Percentiles rank a stretch among this genome's conserved stretches.
These are phyloP conservation scores for Pyralis farinalis DNA, from an alignment of 2,888 invertebrate species.

Conservation along the genomic window DNA sequence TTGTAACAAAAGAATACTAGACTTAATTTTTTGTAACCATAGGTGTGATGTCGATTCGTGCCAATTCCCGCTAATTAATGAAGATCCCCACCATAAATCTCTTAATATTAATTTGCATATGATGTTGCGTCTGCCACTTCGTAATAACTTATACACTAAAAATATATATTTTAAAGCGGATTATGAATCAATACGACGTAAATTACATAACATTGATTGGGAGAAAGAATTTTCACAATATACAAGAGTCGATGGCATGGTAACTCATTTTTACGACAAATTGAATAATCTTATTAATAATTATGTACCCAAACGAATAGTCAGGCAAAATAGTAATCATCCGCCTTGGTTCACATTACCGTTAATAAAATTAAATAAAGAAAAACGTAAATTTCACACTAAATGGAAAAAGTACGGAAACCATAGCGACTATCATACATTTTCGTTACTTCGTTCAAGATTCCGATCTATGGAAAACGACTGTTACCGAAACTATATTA, in stretches of 20 bases:
- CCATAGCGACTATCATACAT: conserved; percentile 6
- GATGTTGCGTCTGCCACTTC: not conserved
- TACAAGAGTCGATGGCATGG: not conserved
- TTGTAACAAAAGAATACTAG: conserved; percentile 5
- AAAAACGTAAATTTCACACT: conserved; percentile 11
- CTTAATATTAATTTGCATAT: not conserved
- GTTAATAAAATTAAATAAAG: conserved; percentile 8
- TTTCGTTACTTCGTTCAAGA: too few species aligned
- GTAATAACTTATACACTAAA: not conserved
- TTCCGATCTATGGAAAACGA: too few species aligned
- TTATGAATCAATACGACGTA: not conserved
- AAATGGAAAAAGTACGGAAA: conserved; percentile 10
- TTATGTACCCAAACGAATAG: conserved; percentile 6
- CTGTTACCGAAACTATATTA: too few species aligned
- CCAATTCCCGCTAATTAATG: not conserved
- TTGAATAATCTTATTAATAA: conserved; percentile 3
- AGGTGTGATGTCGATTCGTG: not conserved
- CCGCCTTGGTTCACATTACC: conserved; percentile 11
- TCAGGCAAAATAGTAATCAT: not conserved
- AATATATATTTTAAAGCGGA: conserved; percentile 5
- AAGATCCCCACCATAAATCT: conserved; percentile 7
- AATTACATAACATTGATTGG: not conserved
- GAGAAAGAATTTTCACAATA: not conserved
- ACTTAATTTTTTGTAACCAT: conserved; percentile 9
- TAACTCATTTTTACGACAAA: conserved; percentile 7